Evolutionary conservation across 1,140 invertebrate genomes (phyloP), one percentile per base, ranked within the genome.

Genomic region (Campoletis sonorensis): DNA sequence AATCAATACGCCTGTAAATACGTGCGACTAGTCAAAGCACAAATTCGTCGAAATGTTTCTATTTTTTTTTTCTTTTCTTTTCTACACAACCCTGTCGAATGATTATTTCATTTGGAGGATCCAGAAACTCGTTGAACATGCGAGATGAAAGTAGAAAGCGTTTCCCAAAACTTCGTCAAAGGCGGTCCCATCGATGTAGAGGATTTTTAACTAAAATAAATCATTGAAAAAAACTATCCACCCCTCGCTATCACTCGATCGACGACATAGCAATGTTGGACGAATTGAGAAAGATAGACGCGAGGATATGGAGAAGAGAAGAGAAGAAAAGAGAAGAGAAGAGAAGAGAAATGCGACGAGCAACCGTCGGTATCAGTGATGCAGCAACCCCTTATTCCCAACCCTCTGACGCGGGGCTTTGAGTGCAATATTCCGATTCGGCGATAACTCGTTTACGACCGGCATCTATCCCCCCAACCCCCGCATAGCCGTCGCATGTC

Each of bases 391-490:
- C 67, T 70, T 70, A 70, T 70, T 64, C 21, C 18, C 51, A 23
- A 70, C 27, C 27, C 30, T 70, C 67, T 15, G 30, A 30, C 67
- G 30, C 54, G 21, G 54, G 15, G 67, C n/a, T 70, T 70, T 70
- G 27, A 70, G 67, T 70, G 67, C 67, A 70, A 15, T 70, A 70
- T 70, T 33, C 67, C 67, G 67, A 70, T 70, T 70, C 67, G 67
- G 67, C 67, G 30, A 70, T 70, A 70, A 70, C 67, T 70, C 67
- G 67, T 70, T 70, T 70, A 70, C 67, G 67, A 70, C 13, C 27
- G 30, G 67, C 27, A 70, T 70, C 26, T 70, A 70, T 70, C 4
- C 27, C 27, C 40, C 40, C 40, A 13, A 70, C 30, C 27, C n/a
- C n/a, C 26, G 67, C 4, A n/a, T n/a, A n/a, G n/a, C 67, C 27